Conservation (phyloP, 2,888 invertebrate species). For the Meloe dianella region DNA sequence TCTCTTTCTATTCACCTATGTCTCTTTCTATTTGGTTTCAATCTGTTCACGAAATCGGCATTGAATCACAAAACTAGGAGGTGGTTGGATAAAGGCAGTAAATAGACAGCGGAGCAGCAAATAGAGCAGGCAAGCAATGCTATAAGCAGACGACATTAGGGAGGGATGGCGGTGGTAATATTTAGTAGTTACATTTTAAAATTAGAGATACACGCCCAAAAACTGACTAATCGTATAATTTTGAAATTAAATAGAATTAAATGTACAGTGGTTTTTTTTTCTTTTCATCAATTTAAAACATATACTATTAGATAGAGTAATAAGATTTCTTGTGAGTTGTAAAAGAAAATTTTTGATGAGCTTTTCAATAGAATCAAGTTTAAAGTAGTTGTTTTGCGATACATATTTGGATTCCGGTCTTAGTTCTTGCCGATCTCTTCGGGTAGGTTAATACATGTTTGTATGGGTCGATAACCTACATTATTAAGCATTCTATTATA, state of each 20-base stretch:
- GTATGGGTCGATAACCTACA: constrained; percentile 60
- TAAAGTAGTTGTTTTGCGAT: constrained; percentile 17
- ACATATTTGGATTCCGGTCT: constrained; percentile 10
- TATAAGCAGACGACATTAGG: too few species aligned
- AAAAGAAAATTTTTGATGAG: constrained; percentile 12
- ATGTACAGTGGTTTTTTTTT: too few species aligned
- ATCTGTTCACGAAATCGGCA: constrained; percentile 29
- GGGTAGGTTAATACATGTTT: constrained; percentile 24
- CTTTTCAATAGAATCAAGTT: constrained; percentile 23
- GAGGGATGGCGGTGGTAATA: constrained; percentile 13
- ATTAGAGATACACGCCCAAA: constrained; percentile 30
- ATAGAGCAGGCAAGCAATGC: neutral
- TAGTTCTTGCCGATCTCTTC: constrained; percentile 7
- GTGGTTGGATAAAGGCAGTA: constrained; percentile 11
- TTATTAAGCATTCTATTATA: constrained; percentile 59
- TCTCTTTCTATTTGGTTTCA: constrained; percentile 40
- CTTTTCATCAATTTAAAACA: too few species aligned
- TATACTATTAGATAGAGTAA: too few species aligned
- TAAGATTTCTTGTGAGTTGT: neutral
- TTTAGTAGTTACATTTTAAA: constrained; percentile 11
- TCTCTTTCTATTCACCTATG: constrained; percentile 19
- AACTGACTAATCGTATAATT: constrained; percentile 6
- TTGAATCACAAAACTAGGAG: constrained; percentile 9
- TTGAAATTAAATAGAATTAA: neutral
- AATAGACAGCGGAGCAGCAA: constrained; percentile 5